phyloP scores from a whole-genome alignment of 2,113 vertebrate species.

The Limnothrissa miodon region DNA sequence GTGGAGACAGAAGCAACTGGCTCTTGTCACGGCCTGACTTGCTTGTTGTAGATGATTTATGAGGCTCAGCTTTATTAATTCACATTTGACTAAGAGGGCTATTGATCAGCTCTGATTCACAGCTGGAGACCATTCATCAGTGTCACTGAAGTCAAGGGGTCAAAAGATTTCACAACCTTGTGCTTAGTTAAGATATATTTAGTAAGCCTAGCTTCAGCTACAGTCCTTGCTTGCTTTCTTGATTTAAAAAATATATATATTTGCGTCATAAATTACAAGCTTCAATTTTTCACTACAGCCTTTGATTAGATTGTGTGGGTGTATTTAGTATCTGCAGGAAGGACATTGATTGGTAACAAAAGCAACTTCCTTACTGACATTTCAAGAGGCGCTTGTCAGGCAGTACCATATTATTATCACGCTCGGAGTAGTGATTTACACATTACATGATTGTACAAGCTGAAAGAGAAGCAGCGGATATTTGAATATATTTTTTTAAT shows the following conservation, averaged over 20 bases:
- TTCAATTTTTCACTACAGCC: neutral
- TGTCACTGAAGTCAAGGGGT: neutral
- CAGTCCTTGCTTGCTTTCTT: neutral
- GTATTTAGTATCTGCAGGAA: neutral
- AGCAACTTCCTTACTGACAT: neutral
- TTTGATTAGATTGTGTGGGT: neutral
- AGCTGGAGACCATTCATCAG: neutral
- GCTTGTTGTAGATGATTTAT: neutral
- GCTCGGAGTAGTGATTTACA: neutral
- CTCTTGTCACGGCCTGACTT: constrained; percentile 1
- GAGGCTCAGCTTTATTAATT: neutral
- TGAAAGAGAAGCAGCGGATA: neutral
- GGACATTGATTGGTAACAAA: neutral
- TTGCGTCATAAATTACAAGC: neutral
- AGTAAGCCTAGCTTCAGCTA: neutral
- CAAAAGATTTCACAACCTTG: neutral
- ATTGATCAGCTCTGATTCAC: neutral
- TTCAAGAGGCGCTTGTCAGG: neutral
- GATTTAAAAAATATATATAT: neutral
- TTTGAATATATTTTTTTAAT: neutral
- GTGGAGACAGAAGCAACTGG: constrained; percentile 7
- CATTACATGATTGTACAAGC: neutral
- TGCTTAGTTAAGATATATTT: neutral
- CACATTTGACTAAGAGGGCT: neutral
- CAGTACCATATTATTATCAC: neutral